phyloP scores from a whole-genome alignment of 2,888 invertebrate genomes.

The Aquatica leii region DNA sequence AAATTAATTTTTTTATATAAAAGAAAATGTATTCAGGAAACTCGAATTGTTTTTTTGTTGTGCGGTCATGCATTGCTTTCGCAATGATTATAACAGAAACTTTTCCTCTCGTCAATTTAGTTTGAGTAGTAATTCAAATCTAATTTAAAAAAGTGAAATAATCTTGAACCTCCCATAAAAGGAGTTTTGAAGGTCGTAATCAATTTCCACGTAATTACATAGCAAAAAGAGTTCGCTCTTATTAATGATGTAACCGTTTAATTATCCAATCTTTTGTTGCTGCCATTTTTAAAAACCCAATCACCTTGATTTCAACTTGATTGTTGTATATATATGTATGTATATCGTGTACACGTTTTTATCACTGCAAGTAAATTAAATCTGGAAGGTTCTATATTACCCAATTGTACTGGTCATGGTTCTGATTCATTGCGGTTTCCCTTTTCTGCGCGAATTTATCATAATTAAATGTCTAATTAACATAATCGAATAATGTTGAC shows the following conservation, averaged over 20 bases:
- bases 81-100: background rate
- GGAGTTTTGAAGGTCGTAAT: slow-evolving; percentile 16
- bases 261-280: slow-evolving; percentile 18
- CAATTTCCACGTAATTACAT: slow-evolving; percentile 16
- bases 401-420: too few relatives aligned
- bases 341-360: background rate
- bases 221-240: slow-evolving; percentile 17
- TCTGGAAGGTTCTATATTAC: background rate
- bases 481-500: background rate
- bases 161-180: slow-evolving; percentile 19
- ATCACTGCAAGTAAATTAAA: background rate
- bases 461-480: background rate
- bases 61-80: background rate
- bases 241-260: slow-evolving; percentile 24
- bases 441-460: background rate
- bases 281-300: slow-evolving; percentile 18
- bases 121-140: slow-evolving; percentile 3
- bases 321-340: background rate
- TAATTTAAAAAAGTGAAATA: slow-evolving; percentile 9
- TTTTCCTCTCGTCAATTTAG: background rate
- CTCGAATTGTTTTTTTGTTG: background rate
- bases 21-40: background rate
- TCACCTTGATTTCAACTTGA: slow-evolving; percentile 27
- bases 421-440: slow-evolving; percentile 10
- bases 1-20: too few relatives aligned